Percentiles rank a stretch among this genome's conserved stretches.
Evolutionary conservation across 2,888 invertebrate species (phyloP).

Genomic region (Timema cristinae): DNA sequence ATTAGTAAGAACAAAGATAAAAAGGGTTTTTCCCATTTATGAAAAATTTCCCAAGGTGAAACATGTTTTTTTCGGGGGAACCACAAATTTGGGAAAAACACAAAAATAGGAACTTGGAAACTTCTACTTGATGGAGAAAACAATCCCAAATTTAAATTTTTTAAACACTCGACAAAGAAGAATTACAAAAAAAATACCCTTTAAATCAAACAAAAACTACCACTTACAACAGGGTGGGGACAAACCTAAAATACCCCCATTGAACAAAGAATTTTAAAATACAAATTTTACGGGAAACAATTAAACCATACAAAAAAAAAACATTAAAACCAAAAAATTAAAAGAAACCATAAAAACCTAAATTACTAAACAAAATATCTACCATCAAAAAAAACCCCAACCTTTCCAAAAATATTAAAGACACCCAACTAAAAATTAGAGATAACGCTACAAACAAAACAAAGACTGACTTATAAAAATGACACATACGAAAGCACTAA

Average conservation of each 20-base stretch:
- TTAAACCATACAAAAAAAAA: too few species aligned
- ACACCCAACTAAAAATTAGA: too few species aligned
- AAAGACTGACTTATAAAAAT: too few species aligned
- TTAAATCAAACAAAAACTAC: neutral
- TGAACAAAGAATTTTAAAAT: too few species aligned
- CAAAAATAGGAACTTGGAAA: slow-evolving; percentile 7
- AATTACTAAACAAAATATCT: neutral
- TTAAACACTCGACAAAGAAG: slow-evolving; percentile 16
- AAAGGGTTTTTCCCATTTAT: too few species aligned
- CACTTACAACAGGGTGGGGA: too few species aligned
- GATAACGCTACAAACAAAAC: too few species aligned
- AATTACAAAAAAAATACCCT: neutral
- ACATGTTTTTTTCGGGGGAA: neutral
- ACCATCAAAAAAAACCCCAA: neutral
- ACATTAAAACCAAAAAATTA: neutral
- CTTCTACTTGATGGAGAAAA: neutral
- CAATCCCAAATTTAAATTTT: neutral
- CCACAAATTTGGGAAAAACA: neutral
- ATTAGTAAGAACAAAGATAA: too few species aligned
- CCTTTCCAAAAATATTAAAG: neutral
- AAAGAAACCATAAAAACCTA: neutral
- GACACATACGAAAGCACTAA: too few species aligned
- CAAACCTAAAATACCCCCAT: too few species aligned
- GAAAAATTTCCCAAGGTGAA: neutral
- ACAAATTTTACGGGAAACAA: too few species aligned